phyloP scores from a whole-genome alignment of 2,113 vertebrate species.

The Tychaedon coryphoeus region DNA sequence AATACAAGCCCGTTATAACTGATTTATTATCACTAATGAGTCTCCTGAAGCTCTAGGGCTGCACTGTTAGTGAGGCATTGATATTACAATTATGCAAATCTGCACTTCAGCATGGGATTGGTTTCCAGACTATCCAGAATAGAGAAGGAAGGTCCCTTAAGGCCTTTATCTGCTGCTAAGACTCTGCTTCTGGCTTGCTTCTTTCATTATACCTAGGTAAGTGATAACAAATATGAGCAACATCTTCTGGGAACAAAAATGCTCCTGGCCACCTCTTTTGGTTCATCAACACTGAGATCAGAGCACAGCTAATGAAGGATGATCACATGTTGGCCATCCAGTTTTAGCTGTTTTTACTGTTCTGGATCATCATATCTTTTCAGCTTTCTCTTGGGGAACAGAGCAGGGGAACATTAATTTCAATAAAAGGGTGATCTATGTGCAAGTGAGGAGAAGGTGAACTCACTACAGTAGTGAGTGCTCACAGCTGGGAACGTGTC shows the following conservation, averaged over 20 bases:
- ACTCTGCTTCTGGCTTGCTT: background rate
- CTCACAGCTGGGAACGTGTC: background rate
- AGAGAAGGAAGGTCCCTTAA: background rate
- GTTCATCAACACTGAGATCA: background rate
- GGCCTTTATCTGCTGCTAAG: background rate
- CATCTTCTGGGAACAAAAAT: background rate
- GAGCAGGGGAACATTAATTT: background rate
- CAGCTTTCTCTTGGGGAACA: background rate
- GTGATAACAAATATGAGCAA: background rate
- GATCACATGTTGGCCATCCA: background rate
- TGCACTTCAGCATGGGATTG: background rate
- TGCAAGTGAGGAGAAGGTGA: background rate
- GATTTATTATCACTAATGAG: background rate
- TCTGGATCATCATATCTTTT: background rate
- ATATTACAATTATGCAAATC: background rate
- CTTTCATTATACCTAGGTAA: background rate
- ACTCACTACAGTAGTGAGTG: accelerated
- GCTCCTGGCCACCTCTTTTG: background rate
- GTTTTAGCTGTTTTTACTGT: background rate
- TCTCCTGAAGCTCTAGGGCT: background rate
- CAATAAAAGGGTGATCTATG: background rate
- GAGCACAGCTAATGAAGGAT: background rate
- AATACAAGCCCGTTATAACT: background rate
- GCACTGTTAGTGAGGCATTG: background rate
- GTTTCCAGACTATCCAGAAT: background rate